Percentiles rank a stretch among this genome's conserved stretches.
These are phyloP conservation scores for Wasmannia auropunctata DNA, from an alignment of 1,140 invertebrate species.

Conservation along the genomic window DNA sequence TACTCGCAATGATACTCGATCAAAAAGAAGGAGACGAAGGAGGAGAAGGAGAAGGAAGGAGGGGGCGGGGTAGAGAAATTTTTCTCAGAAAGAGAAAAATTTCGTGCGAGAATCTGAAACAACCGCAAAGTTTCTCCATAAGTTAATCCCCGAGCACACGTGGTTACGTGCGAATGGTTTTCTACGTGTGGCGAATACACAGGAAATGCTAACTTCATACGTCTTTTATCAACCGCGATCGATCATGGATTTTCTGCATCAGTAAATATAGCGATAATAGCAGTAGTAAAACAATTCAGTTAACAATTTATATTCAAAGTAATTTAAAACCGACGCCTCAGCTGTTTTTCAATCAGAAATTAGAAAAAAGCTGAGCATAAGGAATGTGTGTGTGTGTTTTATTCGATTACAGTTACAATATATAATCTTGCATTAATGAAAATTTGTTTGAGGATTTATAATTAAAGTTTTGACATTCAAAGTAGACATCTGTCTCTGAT, in stretches of 20 bases:
- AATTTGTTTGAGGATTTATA: neutral
- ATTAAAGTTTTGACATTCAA: neutral
- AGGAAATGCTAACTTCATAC: neutral
- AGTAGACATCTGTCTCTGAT: neutral
- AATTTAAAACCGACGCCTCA: neutral
- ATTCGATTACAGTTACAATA: neutral
- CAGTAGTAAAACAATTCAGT: neutral
- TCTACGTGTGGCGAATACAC: neutral
- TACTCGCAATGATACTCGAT: neutral
- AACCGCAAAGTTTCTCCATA: slow-evolving; percentile 14
- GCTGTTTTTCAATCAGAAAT: neutral
- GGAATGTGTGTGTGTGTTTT: neutral
- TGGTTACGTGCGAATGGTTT: neutral
- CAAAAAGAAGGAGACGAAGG: too few species aligned
- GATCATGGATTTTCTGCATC: neutral
- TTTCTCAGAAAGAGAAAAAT: neutral
- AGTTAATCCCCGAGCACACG: neutral
- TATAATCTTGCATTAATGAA: too few species aligned
- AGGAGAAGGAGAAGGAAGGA: neutral
- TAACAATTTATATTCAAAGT: neutral
- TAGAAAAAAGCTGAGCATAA: neutral
- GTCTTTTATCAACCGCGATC: neutral
- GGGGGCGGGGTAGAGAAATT: neutral
- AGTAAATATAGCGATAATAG: too few species aligned
- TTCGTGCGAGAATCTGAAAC: slow-evolving; percentile 3